phyloP scores from a whole-genome alignment of 2,888 invertebrate species.

The Corythucha ciliata region DNA sequence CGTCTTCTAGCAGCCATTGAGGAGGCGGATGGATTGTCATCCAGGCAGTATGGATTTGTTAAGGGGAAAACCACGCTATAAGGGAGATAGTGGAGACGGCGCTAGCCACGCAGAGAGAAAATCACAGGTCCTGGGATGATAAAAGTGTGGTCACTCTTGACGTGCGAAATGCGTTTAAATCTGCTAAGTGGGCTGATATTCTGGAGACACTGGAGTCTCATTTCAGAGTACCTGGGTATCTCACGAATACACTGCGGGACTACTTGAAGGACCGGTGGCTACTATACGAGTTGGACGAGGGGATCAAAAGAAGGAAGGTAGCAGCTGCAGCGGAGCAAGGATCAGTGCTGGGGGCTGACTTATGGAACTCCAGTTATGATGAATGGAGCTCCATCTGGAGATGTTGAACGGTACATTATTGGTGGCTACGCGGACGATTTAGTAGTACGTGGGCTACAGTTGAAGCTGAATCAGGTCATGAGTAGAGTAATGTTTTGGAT shows the following conservation, averaged over 20 bases:
- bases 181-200: not conserved
- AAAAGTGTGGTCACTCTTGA: too few relatives aligned
- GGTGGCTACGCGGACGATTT: conserved; percentile 20
- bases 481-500: conserved; percentile 25
- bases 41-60: too few relatives aligned
- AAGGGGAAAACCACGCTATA: too few relatives aligned
- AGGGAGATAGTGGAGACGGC: too few relatives aligned
- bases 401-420: too few relatives aligned
- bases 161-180: conserved; percentile 1
- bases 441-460: conserved; percentile 17
- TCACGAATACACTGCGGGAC: not conserved
- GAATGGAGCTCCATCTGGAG: too few relatives aligned
- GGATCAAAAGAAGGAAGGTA: conserved; percentile 13
- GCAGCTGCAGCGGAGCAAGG: conserved; percentile 31
- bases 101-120: too few relatives aligned
- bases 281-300: not conserved
- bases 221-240: not conserved
- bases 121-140: too few relatives aligned
- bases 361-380: conserved; percentile 33
- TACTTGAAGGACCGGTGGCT: conserved; percentile 5
- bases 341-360: conserved; percentile 31
- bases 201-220: not conserved
- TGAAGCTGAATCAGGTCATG: conserved; percentile 19
- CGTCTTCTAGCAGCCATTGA: too few relatives aligned
- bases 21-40: too few relatives aligned